phyloP scores from a whole-genome alignment of 2,797 vertebrate genomes.

The Diplodus sargus region DNA sequence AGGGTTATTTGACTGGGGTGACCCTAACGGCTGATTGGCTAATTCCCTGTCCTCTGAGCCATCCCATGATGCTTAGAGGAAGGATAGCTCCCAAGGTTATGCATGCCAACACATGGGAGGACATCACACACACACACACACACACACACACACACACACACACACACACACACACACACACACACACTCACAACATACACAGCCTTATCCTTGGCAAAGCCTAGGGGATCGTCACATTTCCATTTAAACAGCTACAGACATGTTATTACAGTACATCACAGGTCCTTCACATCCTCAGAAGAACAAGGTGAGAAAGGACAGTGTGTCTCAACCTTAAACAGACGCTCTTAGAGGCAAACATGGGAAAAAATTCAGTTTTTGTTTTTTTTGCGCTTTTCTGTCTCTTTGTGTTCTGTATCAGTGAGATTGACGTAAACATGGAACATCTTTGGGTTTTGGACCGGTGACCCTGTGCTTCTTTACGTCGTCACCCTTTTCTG shows the following conservation, averaged over 20 bases:
- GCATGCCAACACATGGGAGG: slow-evolving; percentile 46
- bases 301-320: slow-evolving; percentile 53
- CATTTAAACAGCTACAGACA: slow-evolving; percentile 59
- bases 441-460: background rate
- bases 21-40: slow-evolving; percentile 74
- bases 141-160: slow-evolving; percentile 15
- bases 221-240: slow-evolving; percentile 64
- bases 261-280: slow-evolving; percentile 48
- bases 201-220: slow-evolving; percentile 57
- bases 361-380: background rate
- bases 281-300: slow-evolving; percentile 36
- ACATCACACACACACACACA: slow-evolving; percentile 31
- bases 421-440: background rate
- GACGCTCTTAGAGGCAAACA: background rate
- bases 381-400: background rate
- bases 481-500: background rate
- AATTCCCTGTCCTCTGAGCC: slow-evolving; percentile 66
- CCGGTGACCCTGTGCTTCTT: background rate
- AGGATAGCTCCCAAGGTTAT: slow-evolving; percentile 77
- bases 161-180: slow-evolving; percentile 19
- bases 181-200: slow-evolving; percentile 27
- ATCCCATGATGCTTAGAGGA: slow-evolving; percentile 72
- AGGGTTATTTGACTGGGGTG: slow-evolving; percentile 67
- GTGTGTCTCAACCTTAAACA: slow-evolving; percentile 8
- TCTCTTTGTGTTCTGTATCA: background rate